Evolutionary conservation across 2,113 vertebrate species (phyloP), one percentile per base, ranked within the genome.

Genomic region (Albula glossodonta): DNA sequence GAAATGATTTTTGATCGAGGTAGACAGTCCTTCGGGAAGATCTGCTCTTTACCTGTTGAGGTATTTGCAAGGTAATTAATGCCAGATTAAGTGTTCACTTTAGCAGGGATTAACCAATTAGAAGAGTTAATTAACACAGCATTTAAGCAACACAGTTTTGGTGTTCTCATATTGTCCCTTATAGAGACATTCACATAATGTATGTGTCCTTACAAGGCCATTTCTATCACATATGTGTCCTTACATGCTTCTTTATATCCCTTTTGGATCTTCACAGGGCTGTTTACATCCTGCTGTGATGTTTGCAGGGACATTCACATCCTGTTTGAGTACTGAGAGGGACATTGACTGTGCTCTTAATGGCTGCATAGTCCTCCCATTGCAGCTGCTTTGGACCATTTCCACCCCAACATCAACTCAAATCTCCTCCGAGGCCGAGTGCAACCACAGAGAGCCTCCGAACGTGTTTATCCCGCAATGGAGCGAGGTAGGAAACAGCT

Each of bases 401-500:
- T n/a, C 74, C 11, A 51, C 60, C 48, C 17, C 84, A n/a, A 77
- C 84, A 80, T 85, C 78, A 57, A 60, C 49, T 52, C 84, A 49
- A 60, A 79, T 17, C 56, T 74, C 41, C 41, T 15, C n/a, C 22
- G 52, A 80, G 52, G 51, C 51, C 4, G 17, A 51, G n/a, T 51
- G 22, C 11, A 52, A 74, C 70, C 70, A 11, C n/a, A 31, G 31
- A 9, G 31, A 77, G 63, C 83, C 50, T 50, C 22, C 8, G 51
- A 51, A 85, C 52, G 41, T 13, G 19, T 79, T 51, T 31, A 49
- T 60, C 56, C 3, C 51, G n/a, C 51, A 48, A 31, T 15, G 5
- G n/a, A 11, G 13, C n/a, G 83, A 15, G 31, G 49, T 84, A 49
- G 53, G 13, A 9, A 79, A 84, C 83, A 84, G 83, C 83, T 84